Conservation (phyloP, 1,140 invertebrate species). For the Magallana ariakensis region DNA sequence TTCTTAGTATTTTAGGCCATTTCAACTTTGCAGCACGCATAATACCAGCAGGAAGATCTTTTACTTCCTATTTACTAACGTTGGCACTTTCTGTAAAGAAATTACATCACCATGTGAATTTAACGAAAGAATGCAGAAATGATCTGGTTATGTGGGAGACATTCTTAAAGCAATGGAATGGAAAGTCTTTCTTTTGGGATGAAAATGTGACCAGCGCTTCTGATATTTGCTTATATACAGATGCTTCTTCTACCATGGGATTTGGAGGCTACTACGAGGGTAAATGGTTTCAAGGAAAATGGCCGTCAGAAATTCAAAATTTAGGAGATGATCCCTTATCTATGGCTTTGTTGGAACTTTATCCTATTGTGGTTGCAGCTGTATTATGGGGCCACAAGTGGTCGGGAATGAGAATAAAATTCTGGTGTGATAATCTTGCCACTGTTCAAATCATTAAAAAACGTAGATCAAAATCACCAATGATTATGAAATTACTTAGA, state of each 20-base stretch:
- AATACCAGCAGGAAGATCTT: slow-evolving; percentile 37
- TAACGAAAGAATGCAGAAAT: slow-evolving; percentile 44
- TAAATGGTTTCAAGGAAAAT: slow-evolving; percentile 39
- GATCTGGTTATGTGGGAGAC: slow-evolving; percentile 51
- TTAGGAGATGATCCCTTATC: not conserved
- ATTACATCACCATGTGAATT: slow-evolving; percentile 45
- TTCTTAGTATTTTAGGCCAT: slow-evolving; percentile 43
- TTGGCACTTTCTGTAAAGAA: slow-evolving; percentile 32
- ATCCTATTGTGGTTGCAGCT: slow-evolving; percentile 50
- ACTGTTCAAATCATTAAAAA: slow-evolving; percentile 51
- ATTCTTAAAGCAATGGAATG: slow-evolving; percentile 54
- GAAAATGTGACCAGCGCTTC: not conserved
- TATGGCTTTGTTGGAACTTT: slow-evolving; percentile 54
- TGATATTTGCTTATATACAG: slow-evolving; percentile 47
- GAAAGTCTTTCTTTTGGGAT: slow-evolving; percentile 44
- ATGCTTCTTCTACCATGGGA: not conserved
- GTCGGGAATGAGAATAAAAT: slow-evolving; percentile 44
- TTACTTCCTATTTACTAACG: slow-evolving; percentile 47
- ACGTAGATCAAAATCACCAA: slow-evolving; percentile 34
- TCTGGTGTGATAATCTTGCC: slow-evolving; percentile 54
- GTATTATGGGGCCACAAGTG: slow-evolving; percentile 52
- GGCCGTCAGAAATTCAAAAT: not conserved
- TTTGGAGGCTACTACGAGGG: slow-evolving; percentile 39
- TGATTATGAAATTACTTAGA: slow-evolving; percentile 51
- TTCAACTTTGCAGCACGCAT: slow-evolving; percentile 50